phyloP scores from a whole-genome alignment of 2,113 vertebrate species.

The Mus pahari region DNA sequence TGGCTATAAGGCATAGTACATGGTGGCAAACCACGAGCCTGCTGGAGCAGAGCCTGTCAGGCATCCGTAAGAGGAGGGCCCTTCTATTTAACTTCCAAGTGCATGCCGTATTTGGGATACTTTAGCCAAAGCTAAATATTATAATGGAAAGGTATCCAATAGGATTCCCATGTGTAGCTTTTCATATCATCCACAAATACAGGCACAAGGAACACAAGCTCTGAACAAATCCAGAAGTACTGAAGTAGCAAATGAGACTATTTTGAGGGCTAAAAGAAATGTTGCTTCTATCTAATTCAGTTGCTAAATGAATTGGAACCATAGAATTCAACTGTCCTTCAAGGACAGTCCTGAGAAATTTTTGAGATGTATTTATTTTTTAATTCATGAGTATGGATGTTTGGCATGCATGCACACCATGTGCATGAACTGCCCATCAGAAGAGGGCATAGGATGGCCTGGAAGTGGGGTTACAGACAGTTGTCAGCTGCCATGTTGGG shows the following conservation, averaged over 20 bases:
- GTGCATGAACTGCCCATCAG: not conserved
- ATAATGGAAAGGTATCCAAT: slow-evolving; percentile 41
- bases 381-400: not conserved
- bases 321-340: slow-evolving; percentile 38
- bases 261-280: slow-evolving; percentile 30
- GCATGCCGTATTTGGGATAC: slow-evolving; percentile 56
- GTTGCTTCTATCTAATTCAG: slow-evolving; percentile 2
- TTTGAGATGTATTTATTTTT: not conserved
- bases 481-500: not conserved
- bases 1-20: slow-evolving; percentile 28
- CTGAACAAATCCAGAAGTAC: slow-evolving; percentile 24
- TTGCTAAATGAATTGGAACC: slow-evolving; percentile 49
- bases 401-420: not conserved
- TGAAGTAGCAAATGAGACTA: slow-evolving; percentile 39
- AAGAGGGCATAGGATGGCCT: not conserved
- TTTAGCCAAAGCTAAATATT: slow-evolving; percentile 73
- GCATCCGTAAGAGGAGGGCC: slow-evolving; percentile 31
- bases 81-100: slow-evolving; percentile 68
- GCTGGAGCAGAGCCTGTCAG: slow-evolving; percentile 43
- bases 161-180: slow-evolving; percentile 30
- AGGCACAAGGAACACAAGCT: slow-evolving; percentile 47
- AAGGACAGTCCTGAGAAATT: slow-evolving; percentile 32
- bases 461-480: no score
- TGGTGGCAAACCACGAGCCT: slow-evolving; percentile 70
- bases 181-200: slow-evolving; percentile 37